Evolutionary conservation across 2,888 invertebrate species (phyloP).

Genomic region (Dinocampus coccinellae): DNA sequence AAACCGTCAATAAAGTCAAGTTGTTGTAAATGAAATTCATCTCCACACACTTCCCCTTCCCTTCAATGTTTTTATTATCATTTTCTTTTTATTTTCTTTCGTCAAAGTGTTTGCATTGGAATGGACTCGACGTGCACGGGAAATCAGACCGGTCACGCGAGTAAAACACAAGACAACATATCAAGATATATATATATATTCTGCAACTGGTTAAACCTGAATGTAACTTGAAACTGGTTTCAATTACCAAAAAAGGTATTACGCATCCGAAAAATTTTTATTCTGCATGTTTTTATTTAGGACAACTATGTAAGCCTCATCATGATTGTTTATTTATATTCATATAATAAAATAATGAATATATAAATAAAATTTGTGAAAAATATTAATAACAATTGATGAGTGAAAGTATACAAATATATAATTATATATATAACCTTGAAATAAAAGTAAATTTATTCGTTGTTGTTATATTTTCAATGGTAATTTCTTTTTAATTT

Average conservation of each 20-base stretch:
- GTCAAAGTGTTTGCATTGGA: constrained; percentile 9
- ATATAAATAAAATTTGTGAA: not conserved
- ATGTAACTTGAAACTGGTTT: constrained; percentile 34
- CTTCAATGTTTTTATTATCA: not conserved
- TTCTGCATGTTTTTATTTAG: constrained; percentile 6
- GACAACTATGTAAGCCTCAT: not conserved
- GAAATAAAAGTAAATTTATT: not conserved
- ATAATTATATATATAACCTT: constrained; percentile 5
- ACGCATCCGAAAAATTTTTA: constrained; percentile 49
- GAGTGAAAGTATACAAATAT: not conserved
- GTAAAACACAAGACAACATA: not conserved
- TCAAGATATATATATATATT: not conserved
- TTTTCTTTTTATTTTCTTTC: not conserved
- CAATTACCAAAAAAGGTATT: constrained; percentile 59
- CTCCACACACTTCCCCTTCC: not conserved
- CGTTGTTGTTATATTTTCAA: constrained; percentile 7
- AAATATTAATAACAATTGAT: not conserved
- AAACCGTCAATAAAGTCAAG: constrained; percentile 23
- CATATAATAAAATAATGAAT: constrained; percentile 9
- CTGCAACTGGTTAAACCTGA: constrained; percentile 18
- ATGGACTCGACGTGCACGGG: constrained; percentile 26
- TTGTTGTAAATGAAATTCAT: constrained; percentile 22
- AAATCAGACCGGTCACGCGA: constrained; percentile 54
- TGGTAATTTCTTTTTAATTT: constrained; percentile 14
- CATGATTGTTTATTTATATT: not conserved